These are phyloP conservation scores for Acrobasis suavella DNA, from an alignment of 2,888 invertebrate species.

Conservation along the genomic window DNA sequence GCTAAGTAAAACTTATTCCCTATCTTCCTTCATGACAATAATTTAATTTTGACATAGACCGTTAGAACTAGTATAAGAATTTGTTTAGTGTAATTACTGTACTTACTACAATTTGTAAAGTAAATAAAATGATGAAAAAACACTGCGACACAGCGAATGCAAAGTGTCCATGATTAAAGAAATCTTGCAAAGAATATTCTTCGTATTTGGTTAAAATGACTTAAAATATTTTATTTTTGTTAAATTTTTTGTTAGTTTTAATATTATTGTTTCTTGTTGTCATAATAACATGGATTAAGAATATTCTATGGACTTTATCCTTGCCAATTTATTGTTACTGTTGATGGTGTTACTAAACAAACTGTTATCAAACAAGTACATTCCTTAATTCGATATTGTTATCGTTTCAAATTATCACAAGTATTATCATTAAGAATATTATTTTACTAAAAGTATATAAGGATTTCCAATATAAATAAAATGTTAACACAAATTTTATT, in stretches of 20 bases:
- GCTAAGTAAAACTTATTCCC: too few species aligned
- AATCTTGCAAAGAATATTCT: not conserved
- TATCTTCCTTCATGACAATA: too few species aligned
- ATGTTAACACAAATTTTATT: constrained; percentile 4
- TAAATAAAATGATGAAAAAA: too few species aligned
- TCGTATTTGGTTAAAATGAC: not conserved
- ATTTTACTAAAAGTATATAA: not conserved
- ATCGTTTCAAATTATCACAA: not conserved
- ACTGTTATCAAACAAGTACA: not conserved
- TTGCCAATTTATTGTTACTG: constrained; percentile 22
- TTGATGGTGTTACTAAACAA: constrained; percentile 5
- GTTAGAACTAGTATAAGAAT: too few species aligned
- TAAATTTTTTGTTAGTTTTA: not conserved
- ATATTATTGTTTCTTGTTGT: not conserved
- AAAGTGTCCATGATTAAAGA: not conserved
- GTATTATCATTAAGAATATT: not conserved
- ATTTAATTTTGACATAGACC: too few species aligned
- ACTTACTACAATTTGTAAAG: too few species aligned
- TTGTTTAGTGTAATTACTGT: too few species aligned
- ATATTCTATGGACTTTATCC: constrained; percentile 7
- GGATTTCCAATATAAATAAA: not conserved
- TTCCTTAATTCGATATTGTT: not conserved
- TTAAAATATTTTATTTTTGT: not conserved
- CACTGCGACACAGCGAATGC: too few species aligned
- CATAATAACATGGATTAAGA: not conserved